Evolutionary conservation across 2,113 vertebrate species (phyloP), one percentile per base, ranked within the genome.

Genomic region (Lanius ludovicianus): DNA sequence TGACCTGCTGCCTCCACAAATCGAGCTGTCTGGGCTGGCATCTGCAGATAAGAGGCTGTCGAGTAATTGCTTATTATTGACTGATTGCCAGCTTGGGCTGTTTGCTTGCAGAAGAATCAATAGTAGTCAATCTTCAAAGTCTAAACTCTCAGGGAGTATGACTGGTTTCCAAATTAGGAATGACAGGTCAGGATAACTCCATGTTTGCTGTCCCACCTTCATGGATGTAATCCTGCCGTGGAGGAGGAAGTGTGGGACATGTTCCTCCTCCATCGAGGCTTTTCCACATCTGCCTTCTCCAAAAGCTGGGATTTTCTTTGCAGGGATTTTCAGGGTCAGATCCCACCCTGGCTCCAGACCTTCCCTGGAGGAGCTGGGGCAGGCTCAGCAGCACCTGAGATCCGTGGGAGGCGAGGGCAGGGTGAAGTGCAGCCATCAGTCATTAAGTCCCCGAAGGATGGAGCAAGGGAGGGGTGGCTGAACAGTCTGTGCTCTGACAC

Each of bases 31-130:
- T 94, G 86, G 85, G 83, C 91, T 92, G 91, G 96, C 95, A 94
- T 95, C 89, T 93, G 87, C 56, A 95, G 96, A 96, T 95, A 97
- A 96, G 96, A 95, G 84, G 30, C 93, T 96, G 97, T 95, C 52
- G 28, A 91, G 90, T 96, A 95, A 97, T 95, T 94, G 91, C 94
- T 91, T 92, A 96, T 97, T 97, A 97, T 96, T 96, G 96, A 97
- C 93, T 83, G 93, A 96, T 96, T 95, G 94, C 93, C 95, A 94
- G 84, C 90, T 83, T 23, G 59, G 91, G 71, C 93, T 73, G 63
- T 89, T 92, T 77, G 86, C 94, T 96, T 93, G 88, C 88, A 94
- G 87, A 91, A 88, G 94, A 94, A 97, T 97, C 96, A 79, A 96
- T 97, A 93, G 78, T 46, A 94, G 84, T 96, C 97, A 94, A 64